These are phyloP conservation scores for Bungarus multicinctus DNA, from an alignment of 2,113 vertebrate species.

Conservation along the genomic window DNA sequence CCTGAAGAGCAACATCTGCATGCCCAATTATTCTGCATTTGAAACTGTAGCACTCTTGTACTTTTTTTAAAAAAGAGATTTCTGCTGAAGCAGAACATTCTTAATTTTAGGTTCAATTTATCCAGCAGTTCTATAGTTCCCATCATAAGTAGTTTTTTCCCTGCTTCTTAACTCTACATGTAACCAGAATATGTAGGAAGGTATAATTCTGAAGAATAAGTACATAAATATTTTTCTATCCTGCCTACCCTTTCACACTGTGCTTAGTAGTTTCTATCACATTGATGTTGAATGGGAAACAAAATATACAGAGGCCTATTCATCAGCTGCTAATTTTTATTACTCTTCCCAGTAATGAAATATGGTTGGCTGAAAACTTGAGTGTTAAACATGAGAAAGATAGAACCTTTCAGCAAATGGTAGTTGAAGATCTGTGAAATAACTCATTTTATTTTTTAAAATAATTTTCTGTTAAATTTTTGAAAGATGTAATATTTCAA, in stretches of 20 bases:
- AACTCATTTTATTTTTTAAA: background rate
- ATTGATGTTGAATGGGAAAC: background rate
- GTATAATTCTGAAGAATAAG: background rate
- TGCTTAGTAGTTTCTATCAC: background rate
- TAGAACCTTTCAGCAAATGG: background rate
- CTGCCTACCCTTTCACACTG: background rate
- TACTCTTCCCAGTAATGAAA: background rate
- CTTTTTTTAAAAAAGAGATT: background rate
- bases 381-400: background rate
- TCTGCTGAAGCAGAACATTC: background rate
- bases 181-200: background rate
- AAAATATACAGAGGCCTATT: background rate
- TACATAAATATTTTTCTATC: background rate
- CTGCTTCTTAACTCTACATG: background rate
- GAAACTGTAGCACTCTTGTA: background rate
- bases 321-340: background rate
- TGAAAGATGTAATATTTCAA: background rate
- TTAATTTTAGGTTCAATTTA: background rate
- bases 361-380: background rate
- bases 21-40: background rate
- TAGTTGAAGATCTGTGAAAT: background rate
- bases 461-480: background rate
- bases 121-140: background rate
- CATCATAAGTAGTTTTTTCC: background rate
- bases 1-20: background rate